Evolutionary conservation across 2,888 invertebrate genomes (phyloP), one percentile per base, ranked within the genome.

Genomic region (Drosophila pegasa): DNA sequence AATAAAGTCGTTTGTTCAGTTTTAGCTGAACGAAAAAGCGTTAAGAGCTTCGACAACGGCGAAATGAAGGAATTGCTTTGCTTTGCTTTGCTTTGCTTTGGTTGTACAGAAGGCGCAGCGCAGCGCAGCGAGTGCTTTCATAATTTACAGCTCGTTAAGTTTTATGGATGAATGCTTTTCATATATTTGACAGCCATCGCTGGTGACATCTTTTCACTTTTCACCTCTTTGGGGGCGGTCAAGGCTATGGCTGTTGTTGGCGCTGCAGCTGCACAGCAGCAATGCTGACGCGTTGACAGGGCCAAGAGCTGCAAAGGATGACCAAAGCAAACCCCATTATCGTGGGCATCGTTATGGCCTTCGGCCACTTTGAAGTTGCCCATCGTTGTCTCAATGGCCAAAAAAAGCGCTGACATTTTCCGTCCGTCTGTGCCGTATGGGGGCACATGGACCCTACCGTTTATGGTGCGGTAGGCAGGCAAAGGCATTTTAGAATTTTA

Each of bases 401-500:
- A 56, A 75, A 73, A 77, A 58, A 65, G 70, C 78, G 68, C 58
- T 74, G 77, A 77, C 78, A 64, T 75, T 77, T 78, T 61, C n/a
- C n/a, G 66, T 60, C 54, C 66, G 37, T 65, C 47, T 40, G 43
- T 58, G 31, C 57, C 40, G 33, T 37, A 20, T 41, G 27, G 35
- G 18, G 27, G 18, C 56, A 48, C 9, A 35, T 59, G 60, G 69
- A 72, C 60, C 63, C 74, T 57, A 41, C 63, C 75, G 65, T 67
- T 75, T 77, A 78, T 75, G 63, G 68, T 77, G 68, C 58, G 75
- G 76, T 79, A 69, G 83, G 80, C 77, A 67, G 78, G 81, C 70
- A 72, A 82, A 87, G 72, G 68, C 89, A 79, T 87, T 86, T 88
- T 87, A 83, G 83, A 89, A 89, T 87, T 89, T 89, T 87, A 86